phyloP scores from a whole-genome alignment of 2,888 invertebrate genomes.

The Thereva unica region DNA sequence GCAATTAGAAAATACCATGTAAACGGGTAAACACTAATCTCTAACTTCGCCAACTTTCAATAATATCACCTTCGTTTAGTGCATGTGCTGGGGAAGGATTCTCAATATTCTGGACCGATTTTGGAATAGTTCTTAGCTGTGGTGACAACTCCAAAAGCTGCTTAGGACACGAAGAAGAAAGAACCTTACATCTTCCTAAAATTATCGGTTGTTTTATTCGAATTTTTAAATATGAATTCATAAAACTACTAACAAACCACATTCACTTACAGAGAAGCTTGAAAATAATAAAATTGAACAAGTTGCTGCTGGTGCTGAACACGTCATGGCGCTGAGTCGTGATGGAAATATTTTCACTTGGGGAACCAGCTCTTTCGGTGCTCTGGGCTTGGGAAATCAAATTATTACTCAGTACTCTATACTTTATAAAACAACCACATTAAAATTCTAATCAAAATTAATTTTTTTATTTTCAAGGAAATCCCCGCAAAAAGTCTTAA shows the following conservation, averaged over 20 bases:
- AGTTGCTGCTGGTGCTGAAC: slow-evolving; percentile 66
- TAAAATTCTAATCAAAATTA: background rate
- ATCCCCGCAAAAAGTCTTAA: background rate
- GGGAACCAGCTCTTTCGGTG: slow-evolving; percentile 65
- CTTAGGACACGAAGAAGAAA: slow-evolving; percentile 68
- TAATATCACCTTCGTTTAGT: slow-evolving; percentile 51
- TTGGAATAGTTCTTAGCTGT: slow-evolving; percentile 70
- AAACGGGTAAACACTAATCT: slow-evolving; percentile 56
- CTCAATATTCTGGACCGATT: slow-evolving; percentile 69
- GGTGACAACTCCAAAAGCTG: slow-evolving; percentile 67
- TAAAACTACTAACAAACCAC: background rate
- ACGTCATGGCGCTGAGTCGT: slow-evolving; percentile 66
- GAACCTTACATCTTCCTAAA: slow-evolving; percentile 62
- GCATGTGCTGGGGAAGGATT: slow-evolving; percentile 68
- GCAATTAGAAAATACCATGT: slow-evolving; percentile 66
- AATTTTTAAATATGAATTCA: background rate
- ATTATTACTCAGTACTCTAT: slow-evolving; percentile 51
- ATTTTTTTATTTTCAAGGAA: background rate
- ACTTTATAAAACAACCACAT: background rate
- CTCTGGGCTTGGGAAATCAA: slow-evolving; percentile 61
- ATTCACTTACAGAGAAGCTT: slow-evolving; percentile 55
- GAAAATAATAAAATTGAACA: slow-evolving; percentile 64
- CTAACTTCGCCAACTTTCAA: background rate
- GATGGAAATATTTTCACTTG: slow-evolving; percentile 69
- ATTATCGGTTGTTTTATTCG: slow-evolving; percentile 57